Evolutionary conservation across 1,140 invertebrate species (phyloP).

Genomic region (Penaeus indicus): DNA sequence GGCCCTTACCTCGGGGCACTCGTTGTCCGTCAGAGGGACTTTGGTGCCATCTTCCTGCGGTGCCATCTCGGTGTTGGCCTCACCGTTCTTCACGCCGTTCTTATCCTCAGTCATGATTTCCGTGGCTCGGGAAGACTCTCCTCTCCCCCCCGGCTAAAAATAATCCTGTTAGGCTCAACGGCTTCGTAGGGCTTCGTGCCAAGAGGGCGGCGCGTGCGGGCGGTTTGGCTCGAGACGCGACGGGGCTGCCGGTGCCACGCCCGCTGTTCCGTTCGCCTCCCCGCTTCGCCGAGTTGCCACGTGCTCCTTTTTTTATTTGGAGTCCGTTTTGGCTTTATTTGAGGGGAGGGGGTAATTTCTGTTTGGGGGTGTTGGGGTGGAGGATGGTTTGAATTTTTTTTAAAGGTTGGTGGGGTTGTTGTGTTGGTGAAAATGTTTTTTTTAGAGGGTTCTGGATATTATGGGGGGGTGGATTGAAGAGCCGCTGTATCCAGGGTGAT

Average conservation of each 20-base stretch:
- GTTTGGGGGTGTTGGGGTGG: not conserved
- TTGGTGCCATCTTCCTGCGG: constrained; percentile 60
- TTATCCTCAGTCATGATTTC: constrained; percentile 56
- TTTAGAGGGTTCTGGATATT: not conserved
- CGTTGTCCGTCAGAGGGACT: constrained; percentile 48
- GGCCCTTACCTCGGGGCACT: constrained; percentile 30
- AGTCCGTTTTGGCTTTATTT: not conserved
- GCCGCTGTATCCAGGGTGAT: not conserved
- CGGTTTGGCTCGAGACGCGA: not conserved
- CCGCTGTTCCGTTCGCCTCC: constrained; percentile 36
- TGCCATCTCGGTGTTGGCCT: constrained; percentile 56
- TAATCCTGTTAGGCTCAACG: constrained; percentile 36
- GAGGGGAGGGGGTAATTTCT: not conserved
- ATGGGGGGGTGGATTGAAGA: constrained; percentile 20
- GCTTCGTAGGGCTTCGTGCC: constrained; percentile 50
- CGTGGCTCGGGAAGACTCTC: not conserved
- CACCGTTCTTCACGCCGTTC: constrained; percentile 49
- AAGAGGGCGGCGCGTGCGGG: not conserved
- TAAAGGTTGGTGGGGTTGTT: not conserved
- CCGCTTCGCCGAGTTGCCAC: not conserved
- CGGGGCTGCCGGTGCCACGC: constrained; percentile 30
- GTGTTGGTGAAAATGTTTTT: not conserved
- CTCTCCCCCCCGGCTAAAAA: constrained; percentile 30
- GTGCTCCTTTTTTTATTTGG: too few species aligned
- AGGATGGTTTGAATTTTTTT: not conserved